Percentiles rank a stretch among this genome's conserved stretches.
These are phyloP conservation scores for Euglossa dilemma DNA, from an alignment of 1,140 invertebrate genomes.

Conservation along the genomic window DNA sequence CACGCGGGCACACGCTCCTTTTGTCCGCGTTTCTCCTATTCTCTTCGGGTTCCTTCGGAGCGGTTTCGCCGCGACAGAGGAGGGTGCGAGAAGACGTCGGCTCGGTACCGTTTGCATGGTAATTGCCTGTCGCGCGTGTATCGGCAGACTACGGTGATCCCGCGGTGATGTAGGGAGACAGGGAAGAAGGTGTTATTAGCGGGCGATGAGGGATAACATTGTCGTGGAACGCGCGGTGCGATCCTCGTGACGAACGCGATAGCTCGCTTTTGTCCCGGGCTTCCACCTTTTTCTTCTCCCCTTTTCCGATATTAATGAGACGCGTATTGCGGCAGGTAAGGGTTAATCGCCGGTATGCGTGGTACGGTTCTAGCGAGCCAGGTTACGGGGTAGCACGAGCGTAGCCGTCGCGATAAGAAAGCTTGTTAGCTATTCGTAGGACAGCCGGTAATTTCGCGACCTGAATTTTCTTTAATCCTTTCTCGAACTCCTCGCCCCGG, in stretches of 20 bases:
- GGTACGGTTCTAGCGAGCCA: background rate
- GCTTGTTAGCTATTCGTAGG: background rate
- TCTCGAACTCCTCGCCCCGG: background rate
- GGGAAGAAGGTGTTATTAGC: slow-evolving; percentile 29
- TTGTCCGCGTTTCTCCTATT: background rate
- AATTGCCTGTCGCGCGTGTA: slow-evolving; percentile 20
- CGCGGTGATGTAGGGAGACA: background rate
- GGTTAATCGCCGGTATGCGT: slow-evolving; percentile 1
- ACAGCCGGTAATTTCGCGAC: background rate
- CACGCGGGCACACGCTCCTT: background rate
- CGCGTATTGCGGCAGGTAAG: background rate
- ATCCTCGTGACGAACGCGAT: slow-evolving; percentile 13
- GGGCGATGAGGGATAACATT: slow-evolving; percentile 33
- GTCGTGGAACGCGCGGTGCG: slow-evolving; percentile 7
- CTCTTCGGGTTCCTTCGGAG: too few species aligned
- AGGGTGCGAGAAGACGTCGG: slow-evolving; percentile 7
- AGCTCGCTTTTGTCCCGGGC: slow-evolving; percentile 5
- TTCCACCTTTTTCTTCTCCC: background rate
- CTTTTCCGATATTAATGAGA: background rate
- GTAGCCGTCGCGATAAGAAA: background rate
- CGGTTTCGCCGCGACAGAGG: background rate
- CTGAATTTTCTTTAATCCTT: background rate
- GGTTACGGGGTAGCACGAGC: background rate
- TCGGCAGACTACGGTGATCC: background rate
- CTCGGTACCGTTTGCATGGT: slow-evolving; percentile 29